These are phyloP conservation scores for Ancistrus triradiatus DNA, from an alignment of 2,113 vertebrate genomes.

Conservation along the genomic window DNA sequence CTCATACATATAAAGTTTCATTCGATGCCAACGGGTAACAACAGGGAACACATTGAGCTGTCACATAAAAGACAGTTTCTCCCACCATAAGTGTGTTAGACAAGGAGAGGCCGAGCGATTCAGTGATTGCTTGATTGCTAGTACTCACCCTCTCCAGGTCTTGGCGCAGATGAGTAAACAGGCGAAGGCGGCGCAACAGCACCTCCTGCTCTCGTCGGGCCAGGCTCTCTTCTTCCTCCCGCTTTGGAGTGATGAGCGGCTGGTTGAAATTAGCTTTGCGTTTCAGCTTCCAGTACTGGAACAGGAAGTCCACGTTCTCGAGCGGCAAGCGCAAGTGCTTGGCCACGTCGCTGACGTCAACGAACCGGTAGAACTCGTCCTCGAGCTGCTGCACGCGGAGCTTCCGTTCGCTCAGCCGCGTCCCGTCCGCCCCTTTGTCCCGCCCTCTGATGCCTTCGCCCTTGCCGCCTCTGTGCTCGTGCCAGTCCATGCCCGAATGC, in stretches of 20 bases:
- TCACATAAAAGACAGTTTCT: too few species aligned
- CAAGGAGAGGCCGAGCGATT: too few species aligned
- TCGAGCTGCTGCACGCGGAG: constrained; percentile 92
- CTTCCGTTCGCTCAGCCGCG: constrained; percentile 81
- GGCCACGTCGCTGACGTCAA: constrained; percentile 78
- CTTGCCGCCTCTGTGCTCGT: constrained; percentile 41
- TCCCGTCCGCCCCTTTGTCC: constrained; percentile 46
- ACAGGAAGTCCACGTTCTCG: constrained; percentile 85
- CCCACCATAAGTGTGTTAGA: too few species aligned
- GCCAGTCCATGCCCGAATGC: constrained; percentile 73
- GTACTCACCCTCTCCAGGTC: constrained; percentile 92
- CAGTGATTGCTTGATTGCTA: too few species aligned
- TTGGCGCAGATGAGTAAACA: constrained; percentile 95
- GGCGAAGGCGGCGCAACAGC: constrained; percentile 86
- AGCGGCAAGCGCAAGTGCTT: constrained; percentile 69
- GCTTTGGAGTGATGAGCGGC: constrained; percentile 91
- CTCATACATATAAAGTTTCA: too few species aligned
- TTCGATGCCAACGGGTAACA: too few species aligned
- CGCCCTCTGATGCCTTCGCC: constrained; percentile 49
- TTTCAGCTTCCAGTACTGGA: constrained; percentile 97
- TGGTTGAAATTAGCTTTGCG: constrained; percentile 92
- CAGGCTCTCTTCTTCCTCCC: constrained; percentile 94
- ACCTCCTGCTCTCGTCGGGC: constrained; percentile 91
- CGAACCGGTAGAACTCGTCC: constrained; percentile 90
- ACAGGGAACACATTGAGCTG: too few species aligned